Evolutionary conservation across 2,113 vertebrate species (phyloP).

Genomic region (Periophthalmodon schlosseri): DNA sequence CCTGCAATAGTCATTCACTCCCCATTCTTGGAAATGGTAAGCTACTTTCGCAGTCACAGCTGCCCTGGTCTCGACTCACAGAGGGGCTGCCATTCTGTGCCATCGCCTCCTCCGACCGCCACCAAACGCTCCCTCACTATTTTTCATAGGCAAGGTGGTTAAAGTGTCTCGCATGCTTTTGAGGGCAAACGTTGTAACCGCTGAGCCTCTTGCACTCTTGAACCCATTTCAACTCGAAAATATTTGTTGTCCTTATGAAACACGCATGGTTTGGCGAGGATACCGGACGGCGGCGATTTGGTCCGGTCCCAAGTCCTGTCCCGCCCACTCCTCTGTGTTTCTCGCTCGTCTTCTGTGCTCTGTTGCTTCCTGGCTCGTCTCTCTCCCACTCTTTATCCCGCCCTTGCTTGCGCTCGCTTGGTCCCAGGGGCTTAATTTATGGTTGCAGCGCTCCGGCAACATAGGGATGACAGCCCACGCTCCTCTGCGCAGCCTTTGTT

Average conservation of each 20-base stretch:
- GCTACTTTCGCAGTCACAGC: no score
- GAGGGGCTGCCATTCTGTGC: no score
- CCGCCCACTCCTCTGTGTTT: slow-evolving; percentile 60
- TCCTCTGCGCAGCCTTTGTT: slow-evolving; percentile 54
- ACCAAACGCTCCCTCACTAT: no score
- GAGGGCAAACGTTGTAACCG: not conserved
- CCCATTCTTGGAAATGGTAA: no score
- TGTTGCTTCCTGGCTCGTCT: slow-evolving; percentile 28
- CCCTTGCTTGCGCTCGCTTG: slow-evolving; percentile 45
- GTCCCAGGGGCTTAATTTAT: slow-evolving; percentile 76
- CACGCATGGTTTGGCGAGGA: slow-evolving; percentile 3
- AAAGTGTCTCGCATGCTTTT: no score
- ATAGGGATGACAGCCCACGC: slow-evolving; percentile 67
- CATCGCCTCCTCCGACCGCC: no score
- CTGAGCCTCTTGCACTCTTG: not conserved
- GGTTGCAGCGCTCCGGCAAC: slow-evolving; percentile 65
- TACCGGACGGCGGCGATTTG: not conserved
- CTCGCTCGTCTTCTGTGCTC: slow-evolving; percentile 47
- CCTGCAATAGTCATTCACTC: no score
- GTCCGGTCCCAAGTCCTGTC: slow-evolving; percentile 26
- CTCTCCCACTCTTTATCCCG: slow-evolving; percentile 52
- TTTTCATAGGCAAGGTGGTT: no score
- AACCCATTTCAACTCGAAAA: not conserved
- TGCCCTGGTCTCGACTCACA: no score
- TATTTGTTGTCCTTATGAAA: not conserved